Evolutionary conservation across 2,113 vertebrate species (phyloP), one percentile per base, ranked within the genome.

Genomic region (Willisornis vidua): DNA sequence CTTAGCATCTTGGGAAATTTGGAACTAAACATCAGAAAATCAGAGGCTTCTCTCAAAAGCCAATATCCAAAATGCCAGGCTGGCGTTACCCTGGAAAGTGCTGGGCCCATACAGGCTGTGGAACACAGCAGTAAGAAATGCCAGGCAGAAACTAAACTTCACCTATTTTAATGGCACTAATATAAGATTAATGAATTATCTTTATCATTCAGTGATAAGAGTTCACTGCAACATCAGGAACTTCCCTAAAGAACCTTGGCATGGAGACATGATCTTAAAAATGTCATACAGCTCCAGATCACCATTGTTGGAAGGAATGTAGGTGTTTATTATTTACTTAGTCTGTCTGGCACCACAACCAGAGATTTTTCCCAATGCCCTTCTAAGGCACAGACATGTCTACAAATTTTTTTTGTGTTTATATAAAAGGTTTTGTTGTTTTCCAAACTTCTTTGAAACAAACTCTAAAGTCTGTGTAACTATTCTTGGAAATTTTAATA

Each of bases 361-460:
- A 97, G 31, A 97, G 92, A n/a, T 94, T 97, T 84, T 72, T 96
- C 41, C 98, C 31, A 14, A 92, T 33, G 8, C 59, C 70, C 71
- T 97, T 37, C 33, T 94, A 89, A 39, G 87, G 92, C 17, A 97
- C 24, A 46, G 90, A 67, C 96, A 97, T 2, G 66, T 73, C 51
- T 96, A 90, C 57, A 82, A 6, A 10, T 55, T 67, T 78, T 92
- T 92, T 74, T 72, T 80, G 74, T 74, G 33, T 4, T 85, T 95
- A 46, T 81, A 83, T n/a, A 95, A 83, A 95, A 98, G 94, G 4
- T 71, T 22, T 25, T 93, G 19, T 24, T 97, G 93, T 14, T 92
- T 59, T 76, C 29, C 33, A 98, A 62, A 63, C 85, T 97, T 68
- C 26, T 94, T 66, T 94, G 79, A 72, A 98, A 91, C 43, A 98